Conservation (phyloP, 2,888 invertebrate genomes). For the Zootermopsis nevadensis region DNA sequence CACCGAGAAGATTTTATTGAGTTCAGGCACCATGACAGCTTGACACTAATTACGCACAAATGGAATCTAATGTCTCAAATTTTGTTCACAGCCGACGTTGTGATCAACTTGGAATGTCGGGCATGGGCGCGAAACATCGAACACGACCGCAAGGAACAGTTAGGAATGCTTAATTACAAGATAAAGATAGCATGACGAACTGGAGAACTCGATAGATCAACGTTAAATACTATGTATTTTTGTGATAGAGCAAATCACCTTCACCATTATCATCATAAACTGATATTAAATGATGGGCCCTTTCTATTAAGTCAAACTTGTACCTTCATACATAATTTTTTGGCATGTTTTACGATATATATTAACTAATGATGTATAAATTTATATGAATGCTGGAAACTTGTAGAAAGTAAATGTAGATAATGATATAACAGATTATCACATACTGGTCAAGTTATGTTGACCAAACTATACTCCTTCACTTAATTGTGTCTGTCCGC, state of each 20-base stretch:
- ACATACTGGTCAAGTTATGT: no score
- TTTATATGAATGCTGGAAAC: no score
- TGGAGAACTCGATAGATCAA: not conserved
- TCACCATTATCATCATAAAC: not conserved
- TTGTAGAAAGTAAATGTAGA: no score
- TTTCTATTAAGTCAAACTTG: not conserved
- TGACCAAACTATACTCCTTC: no score
- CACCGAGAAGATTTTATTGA: no score
- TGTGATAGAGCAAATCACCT: not conserved
- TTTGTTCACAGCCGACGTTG: not conserved
- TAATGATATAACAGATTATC: no score
- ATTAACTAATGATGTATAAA: no score
- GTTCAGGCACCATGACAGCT: no score
- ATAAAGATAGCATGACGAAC: not conserved
- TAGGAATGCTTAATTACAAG: conserved; percentile 13
- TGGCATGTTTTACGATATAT: no score
- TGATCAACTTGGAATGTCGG: conserved; percentile 15
- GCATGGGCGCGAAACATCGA: not conserved
- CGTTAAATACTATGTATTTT: not conserved
- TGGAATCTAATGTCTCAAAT: no score
- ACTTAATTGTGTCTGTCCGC: no score
- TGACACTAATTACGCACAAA: no score
- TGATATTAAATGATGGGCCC: not conserved
- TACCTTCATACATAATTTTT: not conserved
- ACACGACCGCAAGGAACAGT: conserved; percentile 20